phyloP scores from a whole-genome alignment of 2,888 invertebrate species.

The Cryptocephalus moraei region DNA sequence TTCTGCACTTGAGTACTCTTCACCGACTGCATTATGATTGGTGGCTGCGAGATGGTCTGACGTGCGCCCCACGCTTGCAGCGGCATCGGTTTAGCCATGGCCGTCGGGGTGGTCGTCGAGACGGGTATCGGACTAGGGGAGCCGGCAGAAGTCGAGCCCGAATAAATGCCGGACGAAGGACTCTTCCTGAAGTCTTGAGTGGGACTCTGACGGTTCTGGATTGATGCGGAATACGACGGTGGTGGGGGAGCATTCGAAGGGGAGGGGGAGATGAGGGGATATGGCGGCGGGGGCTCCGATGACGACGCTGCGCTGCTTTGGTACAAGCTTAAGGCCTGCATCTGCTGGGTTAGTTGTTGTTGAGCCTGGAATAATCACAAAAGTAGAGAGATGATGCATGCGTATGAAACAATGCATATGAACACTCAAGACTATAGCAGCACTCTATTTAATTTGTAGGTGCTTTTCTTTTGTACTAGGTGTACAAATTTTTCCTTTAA shows the following conservation, averaged over 20 bases:
- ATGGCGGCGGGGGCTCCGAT: slow-evolving; percentile 54
- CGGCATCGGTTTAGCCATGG: slow-evolving; percentile 70
- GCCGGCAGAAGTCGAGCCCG: slow-evolving; percentile 68
- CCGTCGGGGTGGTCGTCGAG: slow-evolving; percentile 42
- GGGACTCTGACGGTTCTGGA: slow-evolving; percentile 80
- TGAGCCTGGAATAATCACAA: slow-evolving; percentile 42
- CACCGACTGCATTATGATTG: slow-evolving; percentile 94
- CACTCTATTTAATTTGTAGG: too few relatives aligned
- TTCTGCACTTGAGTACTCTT: slow-evolving; percentile 94
- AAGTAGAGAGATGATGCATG: too few relatives aligned
- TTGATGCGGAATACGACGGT: slow-evolving; percentile 75
- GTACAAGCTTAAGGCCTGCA: slow-evolving; percentile 75
- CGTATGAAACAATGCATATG: too few relatives aligned
- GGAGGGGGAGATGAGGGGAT: slow-evolving; percentile 42
- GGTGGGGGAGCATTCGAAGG: slow-evolving; percentile 56
- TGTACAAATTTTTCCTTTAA: too few relatives aligned
- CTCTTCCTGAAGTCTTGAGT: slow-evolving; percentile 72
- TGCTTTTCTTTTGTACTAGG: too few relatives aligned
- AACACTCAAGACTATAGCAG: too few relatives aligned
- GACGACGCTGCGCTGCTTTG: slow-evolving; percentile 49
- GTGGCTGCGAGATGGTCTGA: slow-evolving; percentile 82
- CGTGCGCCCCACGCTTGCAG: slow-evolving; percentile 76
- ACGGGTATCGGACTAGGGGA: slow-evolving; percentile 72
- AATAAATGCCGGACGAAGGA: slow-evolving; percentile 78
- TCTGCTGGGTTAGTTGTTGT: slow-evolving; percentile 79